Evolutionary conservation across 2,113 vertebrate genomes (phyloP), one percentile per base, ranked within the genome.

Genomic region (Podilymbus podiceps): DNA sequence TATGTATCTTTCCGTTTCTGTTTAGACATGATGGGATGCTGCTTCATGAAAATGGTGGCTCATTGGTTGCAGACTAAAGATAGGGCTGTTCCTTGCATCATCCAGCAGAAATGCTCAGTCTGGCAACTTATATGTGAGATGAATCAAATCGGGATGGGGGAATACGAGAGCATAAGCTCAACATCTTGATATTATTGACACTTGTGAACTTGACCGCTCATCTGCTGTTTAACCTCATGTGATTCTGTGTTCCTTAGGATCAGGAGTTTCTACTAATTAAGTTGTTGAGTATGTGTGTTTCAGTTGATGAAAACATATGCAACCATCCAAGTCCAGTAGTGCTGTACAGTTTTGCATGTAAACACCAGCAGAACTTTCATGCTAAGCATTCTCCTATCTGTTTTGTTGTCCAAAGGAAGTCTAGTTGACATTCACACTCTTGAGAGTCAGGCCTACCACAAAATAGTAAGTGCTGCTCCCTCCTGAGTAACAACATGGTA

Each of bases 1-100:
- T 59, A 2, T 0, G 0, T 23, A 8, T 21, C 9, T 71, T 52
- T 21, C 8, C 6, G 2, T 24, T 44, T 55, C 25, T 74, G 3
- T 56, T 85, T 8, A 53, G 53, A 46, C 13, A 4, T 0, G 0
- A 1, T 62, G 52, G 46, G 27, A 24, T 85, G 58, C 35, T 82
- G 8, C 68, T 55, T 69, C 9, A 3, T 85, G 40, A 46, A 72
- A 25, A 38, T 23, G 33, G 38, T 82, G 33, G 40, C 31, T 42
- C 22, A 6, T 14, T 82, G 31, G 12, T 74, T 85, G 12, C 35
- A 63, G 23, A 8, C 58, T 79, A 49, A 50, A 44, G 30, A 25
- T n/a, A 21, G 21, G 19, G 19, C 14, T 91, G 22, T 66, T 90
- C 31, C 6, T 62, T 79, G n/a, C 25, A 33, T 73, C 10, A 25